Base-by-base conservation (phyloP, 2,113 vertebrate genomes). In the Cercopithecus mona region DNA sequence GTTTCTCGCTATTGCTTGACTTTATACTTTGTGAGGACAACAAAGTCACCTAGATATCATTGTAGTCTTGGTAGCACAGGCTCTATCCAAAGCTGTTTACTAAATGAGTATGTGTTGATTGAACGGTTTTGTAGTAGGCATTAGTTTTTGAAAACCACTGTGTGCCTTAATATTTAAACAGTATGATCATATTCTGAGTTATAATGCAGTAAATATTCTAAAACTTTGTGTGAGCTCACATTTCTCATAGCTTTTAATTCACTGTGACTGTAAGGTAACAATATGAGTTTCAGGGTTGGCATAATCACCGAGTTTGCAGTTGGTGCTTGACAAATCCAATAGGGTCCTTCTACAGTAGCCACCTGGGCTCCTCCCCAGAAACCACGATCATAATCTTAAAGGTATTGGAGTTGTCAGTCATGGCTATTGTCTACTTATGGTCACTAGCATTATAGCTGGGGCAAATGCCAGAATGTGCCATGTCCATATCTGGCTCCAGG, bases 231-330 rank as follows among this genome's bases (percentile, higher is more conserved):
- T 25, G 55, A 43, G 18, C 18, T 57, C 18, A 32, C 13, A 3
- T 27, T 43, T 27, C 64, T 82, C 50, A 68, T 6, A 17, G 12
- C 3, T n/a, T 43, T 70, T 35, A 50, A 43, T 12, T n/a, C 16
- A 82, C 43, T 70, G 35, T 45, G 30, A 45, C 14, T n/a, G 23
- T 43, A 17, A 20, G 38, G 40, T 13, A 38, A 4, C 79, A 6
- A n/a, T n/a, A 9, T 2, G 52, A 70, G 10, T 18, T 32, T 38
- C 40, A 14, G 0, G 6, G 20, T 1, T 0, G 6, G 13, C 2
- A 17, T 73, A 14, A 73, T 20, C 22, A 38, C 2, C 14, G 23
- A 48, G 40, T 64, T 20, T 6, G 8, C 40, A 27, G 22, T 5
- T 43, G 78, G 38, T 45, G 38, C 27, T n/a, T 45, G 52, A 38